Percentiles rank a stretch among this genome's conserved stretches.
These are phyloP conservation scores for Tolypeutes matacus DNA, from an alignment of 2,797 vertebrate species.

Conservation along the genomic window DNA sequence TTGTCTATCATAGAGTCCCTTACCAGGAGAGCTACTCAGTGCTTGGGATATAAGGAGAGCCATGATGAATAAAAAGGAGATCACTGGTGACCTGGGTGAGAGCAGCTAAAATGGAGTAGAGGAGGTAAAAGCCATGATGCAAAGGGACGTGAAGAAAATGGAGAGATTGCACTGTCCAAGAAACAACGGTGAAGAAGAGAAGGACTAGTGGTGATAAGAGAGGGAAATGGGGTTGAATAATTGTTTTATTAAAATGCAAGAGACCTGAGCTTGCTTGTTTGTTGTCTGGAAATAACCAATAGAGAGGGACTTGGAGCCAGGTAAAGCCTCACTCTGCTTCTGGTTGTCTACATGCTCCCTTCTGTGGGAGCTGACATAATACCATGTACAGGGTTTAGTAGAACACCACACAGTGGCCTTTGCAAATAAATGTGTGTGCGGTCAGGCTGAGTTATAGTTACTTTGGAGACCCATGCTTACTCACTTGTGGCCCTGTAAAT, in stretches of 20 bases:
- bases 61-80: neutral
- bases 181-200: neutral
- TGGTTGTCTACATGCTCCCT: neutral
- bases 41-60: neutral
- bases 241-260: neutral
- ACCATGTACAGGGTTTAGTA: neutral
- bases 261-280: neutral
- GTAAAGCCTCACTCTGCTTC: neutral
- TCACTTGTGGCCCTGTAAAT: slow-evolving; percentile 52
- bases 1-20: neutral
- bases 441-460: slow-evolving; percentile 51
- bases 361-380: neutral
- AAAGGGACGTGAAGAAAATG: neutral
- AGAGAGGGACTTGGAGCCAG: neutral
- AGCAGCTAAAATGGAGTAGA: neutral
- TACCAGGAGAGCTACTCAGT: neutral
- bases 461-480: slow-evolving; percentile 53
- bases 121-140: too few species aligned
- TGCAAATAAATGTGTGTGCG: slow-evolving; percentile 24
- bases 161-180: neutral
- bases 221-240: neutral
- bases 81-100: neutral
- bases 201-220: neutral
- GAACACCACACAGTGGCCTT: neutral
- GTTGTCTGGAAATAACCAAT: neutral